Evolutionary conservation across 2,113 vertebrate species (phyloP).

Genomic region (Setophaga petechia): DNA sequence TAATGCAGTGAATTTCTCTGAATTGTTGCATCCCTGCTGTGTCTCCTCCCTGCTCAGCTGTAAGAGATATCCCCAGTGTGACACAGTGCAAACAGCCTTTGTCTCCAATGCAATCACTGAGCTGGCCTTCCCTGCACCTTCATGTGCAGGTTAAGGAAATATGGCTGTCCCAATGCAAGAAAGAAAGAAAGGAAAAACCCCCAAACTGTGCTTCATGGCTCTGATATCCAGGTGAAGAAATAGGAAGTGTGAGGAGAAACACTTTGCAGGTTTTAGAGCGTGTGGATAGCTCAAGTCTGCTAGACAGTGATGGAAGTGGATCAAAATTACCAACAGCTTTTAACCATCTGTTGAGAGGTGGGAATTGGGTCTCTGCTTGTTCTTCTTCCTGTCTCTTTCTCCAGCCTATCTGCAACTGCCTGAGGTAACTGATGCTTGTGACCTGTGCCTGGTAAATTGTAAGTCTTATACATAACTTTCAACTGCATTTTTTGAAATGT

Average conservation of each 20-base stretch:
- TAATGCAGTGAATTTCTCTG: not conserved
- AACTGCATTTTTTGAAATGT: not conserved
- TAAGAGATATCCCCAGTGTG: not conserved
- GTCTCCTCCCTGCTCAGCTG: not conserved
- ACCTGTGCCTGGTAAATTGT: not conserved
- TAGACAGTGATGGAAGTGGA: not conserved
- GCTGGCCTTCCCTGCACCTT: not conserved
- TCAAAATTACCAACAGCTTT: not conserved
- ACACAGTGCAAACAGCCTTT: not conserved
- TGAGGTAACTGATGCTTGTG: not conserved
- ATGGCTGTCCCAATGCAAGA: not conserved
- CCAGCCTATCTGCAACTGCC: not conserved
- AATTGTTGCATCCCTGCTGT: not conserved
- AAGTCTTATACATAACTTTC: fast-evolving
- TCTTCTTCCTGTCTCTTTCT: not conserved
- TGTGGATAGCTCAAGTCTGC: not conserved
- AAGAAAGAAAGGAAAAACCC: not conserved
- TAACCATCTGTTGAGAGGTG: slow-evolving; percentile 18
- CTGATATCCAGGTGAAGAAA: not conserved
- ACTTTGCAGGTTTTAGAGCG: not conserved
- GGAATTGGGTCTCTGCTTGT: not conserved
- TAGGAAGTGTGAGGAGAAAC: slow-evolving; percentile 22
- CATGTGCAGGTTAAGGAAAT: not conserved
- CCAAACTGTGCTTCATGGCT: not conserved
- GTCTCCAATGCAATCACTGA: not conserved